Base-by-base conservation (phyloP, 92 coral and sea anemone genomes). In the Heliopora coerulea region DNA sequence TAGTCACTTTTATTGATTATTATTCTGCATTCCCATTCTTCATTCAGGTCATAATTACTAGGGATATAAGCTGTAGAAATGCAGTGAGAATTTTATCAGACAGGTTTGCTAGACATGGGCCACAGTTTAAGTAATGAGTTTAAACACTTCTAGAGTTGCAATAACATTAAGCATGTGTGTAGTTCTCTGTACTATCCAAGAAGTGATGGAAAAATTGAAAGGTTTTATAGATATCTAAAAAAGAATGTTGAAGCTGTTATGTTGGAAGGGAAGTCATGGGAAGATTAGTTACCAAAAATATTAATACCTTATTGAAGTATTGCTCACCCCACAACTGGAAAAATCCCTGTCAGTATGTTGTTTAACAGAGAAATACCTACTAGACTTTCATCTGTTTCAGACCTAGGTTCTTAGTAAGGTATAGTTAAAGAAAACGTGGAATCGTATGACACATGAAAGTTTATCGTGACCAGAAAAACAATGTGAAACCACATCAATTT, bases 121-220 rank as follows among this genome's bases (percentile, higher is more conserved):
- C 68, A n/a, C 84, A 88, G 57, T 84, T 87, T 62, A 49, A 79
- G 88, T n/a, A 62, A 56, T 62, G 86, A 80, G 40, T 83, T 87
- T 31, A 77, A 79, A n/a, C n/a, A n/a, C n/a, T n/a, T n/a, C n/a
- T n/a, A n/a, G n/a, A n/a, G n/a, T n/a, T n/a, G n/a, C 49, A 64
- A 83, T 33, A 86, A 88, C 31, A 87, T 87, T 8, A 58, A 68
- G 62, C 84, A 88, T 34, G 56, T 49, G 40, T 74, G 88, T 40
- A 40, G 75, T 21, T 80, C 86, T 2, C 86, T 83, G 3, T 83
- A 87, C 48, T 87, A 37, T 17, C 83, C 91, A 6, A 48, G 67
- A 26, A 44, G 82, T 17, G 82, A 82, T 48, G 84, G 84, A 15
- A 85, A 86, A 14, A 60, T 79, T 67, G 78, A 58, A 58, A 42